Conservation (phyloP, 1,140 invertebrate genomes). For the Asbolus verrucosus region DNA sequence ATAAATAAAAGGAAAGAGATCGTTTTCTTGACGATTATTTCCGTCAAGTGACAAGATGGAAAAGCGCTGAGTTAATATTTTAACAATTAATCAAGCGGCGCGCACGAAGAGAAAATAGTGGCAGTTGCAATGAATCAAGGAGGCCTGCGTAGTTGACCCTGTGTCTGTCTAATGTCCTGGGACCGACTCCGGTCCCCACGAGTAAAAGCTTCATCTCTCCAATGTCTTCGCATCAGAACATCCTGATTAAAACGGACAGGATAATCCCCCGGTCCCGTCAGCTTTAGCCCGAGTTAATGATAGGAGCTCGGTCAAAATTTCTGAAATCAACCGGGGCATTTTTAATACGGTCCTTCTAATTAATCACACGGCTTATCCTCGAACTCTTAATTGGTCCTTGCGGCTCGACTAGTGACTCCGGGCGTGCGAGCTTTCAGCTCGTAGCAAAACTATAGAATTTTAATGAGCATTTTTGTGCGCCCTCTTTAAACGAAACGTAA, state of each 20-base stretch:
- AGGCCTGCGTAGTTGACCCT: slow-evolving; percentile 40
- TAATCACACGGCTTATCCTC: slow-evolving; percentile 7
- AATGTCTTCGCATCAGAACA: slow-evolving; percentile 47
- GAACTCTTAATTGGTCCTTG: slow-evolving; percentile 30
- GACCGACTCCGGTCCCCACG: slow-evolving; percentile 32
- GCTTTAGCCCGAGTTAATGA: slow-evolving; percentile 42
- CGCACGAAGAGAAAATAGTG: slow-evolving; percentile 33
- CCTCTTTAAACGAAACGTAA: slow-evolving; percentile 27
- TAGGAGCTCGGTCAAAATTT: slow-evolving; percentile 43
- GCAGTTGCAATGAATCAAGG: slow-evolving; percentile 36
- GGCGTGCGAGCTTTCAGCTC: too few relatives aligned
- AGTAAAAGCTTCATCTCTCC: slow-evolving; percentile 43
- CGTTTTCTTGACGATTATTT: slow-evolving; percentile 35
- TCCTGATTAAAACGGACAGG: slow-evolving; percentile 48
- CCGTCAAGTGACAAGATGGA: slow-evolving; percentile 36
- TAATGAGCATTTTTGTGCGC: slow-evolving; percentile 20
- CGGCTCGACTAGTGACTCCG: too few relatives aligned
- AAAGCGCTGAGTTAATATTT: slow-evolving; percentile 39
- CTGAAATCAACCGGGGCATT: slow-evolving; percentile 15
- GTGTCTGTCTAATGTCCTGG: slow-evolving; percentile 43
- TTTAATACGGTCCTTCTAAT: slow-evolving; percentile 4
- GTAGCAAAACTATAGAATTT: too few relatives aligned
- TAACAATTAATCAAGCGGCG: slow-evolving; percentile 33
- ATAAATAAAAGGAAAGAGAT: slow-evolving; percentile 16
- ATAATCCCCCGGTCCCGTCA: slow-evolving; percentile 46